These are phyloP conservation scores for Onychomys arenicola DNA, from an alignment of 2,797 vertebrate genomes.

Conservation along the genomic window DNA sequence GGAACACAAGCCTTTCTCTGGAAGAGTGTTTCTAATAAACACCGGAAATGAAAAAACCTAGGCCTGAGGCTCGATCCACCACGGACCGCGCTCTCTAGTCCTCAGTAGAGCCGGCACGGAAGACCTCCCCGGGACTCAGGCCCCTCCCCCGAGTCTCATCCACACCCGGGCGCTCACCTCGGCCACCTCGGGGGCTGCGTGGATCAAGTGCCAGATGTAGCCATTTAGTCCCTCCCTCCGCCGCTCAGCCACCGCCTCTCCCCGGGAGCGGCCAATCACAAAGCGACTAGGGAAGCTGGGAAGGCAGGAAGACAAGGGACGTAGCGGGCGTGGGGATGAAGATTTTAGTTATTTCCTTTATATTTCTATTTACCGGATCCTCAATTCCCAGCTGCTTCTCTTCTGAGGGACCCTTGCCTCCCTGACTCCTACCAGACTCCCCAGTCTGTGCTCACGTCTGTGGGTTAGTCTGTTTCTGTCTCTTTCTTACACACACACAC, in stretches of 20 bases:
- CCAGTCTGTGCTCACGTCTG: background rate
- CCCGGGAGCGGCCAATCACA: conserved; percentile 94
- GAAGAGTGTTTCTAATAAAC: background rate
- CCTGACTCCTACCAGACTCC: background rate
- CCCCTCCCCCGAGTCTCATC: accelerated
- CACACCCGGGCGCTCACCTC: conserved; percentile 88
- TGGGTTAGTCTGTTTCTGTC: background rate
- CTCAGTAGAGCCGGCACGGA: no score
- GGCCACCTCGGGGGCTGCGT: conserved; percentile 91
- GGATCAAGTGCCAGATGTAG: conserved; percentile 97
- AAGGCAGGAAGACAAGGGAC: background rate
- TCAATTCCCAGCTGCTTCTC: background rate
- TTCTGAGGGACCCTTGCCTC: background rate
- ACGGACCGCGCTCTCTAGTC: accelerated
- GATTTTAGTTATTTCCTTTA: background rate
- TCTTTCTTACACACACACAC: background rate
- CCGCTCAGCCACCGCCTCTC: conserved; percentile 93
- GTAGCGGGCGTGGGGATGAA: accelerated
- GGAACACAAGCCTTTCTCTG: background rate
- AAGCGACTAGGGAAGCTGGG: conserved; percentile 96
- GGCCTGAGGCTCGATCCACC: background rate
- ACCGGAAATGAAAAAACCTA: background rate
- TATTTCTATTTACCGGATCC: background rate
- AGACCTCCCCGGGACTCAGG: background rate
- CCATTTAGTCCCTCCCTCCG: conserved; percentile 95